These are phyloP conservation scores for Spermophilus dauricus DNA, from an alignment of 2,113 vertebrate species.

Conservation along the genomic window DNA sequence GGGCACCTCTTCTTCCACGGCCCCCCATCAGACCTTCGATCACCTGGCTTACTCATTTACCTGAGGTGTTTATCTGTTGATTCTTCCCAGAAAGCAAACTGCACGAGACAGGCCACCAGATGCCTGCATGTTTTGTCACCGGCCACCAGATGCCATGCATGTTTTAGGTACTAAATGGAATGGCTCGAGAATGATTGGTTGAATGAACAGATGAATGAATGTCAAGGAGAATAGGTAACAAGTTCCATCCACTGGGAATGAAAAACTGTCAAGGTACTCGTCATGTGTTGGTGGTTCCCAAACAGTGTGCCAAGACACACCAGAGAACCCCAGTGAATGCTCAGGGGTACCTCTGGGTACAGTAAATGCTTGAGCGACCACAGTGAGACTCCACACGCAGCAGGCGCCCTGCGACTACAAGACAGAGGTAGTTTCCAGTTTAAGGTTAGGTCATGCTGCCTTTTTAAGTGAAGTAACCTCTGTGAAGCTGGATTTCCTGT, in stretches of 20 bases:
- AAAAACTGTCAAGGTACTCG: background rate
- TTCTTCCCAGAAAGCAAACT: background rate
- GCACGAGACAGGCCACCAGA: background rate
- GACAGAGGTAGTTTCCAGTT: background rate
- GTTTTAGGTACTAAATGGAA: background rate
- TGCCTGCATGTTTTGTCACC: background rate
- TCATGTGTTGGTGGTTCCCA: background rate
- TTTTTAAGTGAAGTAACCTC: background rate
- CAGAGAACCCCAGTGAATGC: background rate
- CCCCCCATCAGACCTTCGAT: background rate
- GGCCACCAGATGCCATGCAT: background rate
- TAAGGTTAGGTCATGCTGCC: background rate
- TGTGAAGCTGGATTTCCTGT: background rate
- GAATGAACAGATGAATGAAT: background rate
- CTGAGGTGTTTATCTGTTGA: background rate
- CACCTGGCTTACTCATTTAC: background rate
- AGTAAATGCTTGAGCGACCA: background rate
- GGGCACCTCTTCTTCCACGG: background rate
- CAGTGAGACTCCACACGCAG: too few relatives aligned
- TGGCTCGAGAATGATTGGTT: background rate
- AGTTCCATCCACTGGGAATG: background rate
- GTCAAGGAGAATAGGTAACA: background rate
- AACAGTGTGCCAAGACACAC: background rate
- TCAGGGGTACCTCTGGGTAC: background rate
- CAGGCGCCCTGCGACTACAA: background rate